These are phyloP conservation scores for Sebastes fasciatus DNA, from an alignment of 2,113 vertebrate species.

Conservation along the genomic window DNA sequence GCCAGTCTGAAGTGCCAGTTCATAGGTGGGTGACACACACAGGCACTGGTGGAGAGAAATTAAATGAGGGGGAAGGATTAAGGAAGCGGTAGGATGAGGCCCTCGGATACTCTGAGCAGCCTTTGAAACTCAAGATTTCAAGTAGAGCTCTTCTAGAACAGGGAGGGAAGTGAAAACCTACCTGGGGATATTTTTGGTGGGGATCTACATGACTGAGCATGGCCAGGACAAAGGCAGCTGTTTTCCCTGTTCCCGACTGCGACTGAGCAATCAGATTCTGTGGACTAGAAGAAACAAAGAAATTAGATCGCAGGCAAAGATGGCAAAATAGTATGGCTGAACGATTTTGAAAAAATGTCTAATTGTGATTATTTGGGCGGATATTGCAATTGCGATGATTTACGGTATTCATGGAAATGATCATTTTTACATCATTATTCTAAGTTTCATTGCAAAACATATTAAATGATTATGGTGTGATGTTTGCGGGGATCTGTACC, in stretches of 20 bases:
- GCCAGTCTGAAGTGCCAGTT: slow-evolving; percentile 96
- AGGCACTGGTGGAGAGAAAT: slow-evolving; percentile 86
- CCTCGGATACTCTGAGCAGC: not conserved
- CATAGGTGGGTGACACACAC: slow-evolving; percentile 97
- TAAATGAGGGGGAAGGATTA: not conserved
- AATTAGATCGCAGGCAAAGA: not conserved
- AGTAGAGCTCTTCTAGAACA: not conserved
- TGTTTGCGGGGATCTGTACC: too few relatives aligned
- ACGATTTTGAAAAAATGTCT: too few relatives aligned
- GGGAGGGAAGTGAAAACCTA: slow-evolving; percentile 57
- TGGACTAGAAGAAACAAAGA: slow-evolving; percentile 82
- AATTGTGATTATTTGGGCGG: too few relatives aligned
- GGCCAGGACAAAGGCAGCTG: slow-evolving; percentile 96
- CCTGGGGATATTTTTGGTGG: slow-evolving; percentile 92
- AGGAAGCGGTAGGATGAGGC: not conserved
- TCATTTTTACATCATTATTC: too few relatives aligned
- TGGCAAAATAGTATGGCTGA: not conserved
- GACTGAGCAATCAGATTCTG: slow-evolving; percentile 98
- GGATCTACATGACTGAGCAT: slow-evolving; percentile 97
- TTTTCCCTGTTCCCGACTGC: slow-evolving; percentile 97
- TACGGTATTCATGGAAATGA: too few relatives aligned
- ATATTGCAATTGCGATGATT: too few relatives aligned
- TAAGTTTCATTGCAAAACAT: too few relatives aligned
- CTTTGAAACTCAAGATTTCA: not conserved
- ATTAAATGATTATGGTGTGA: too few relatives aligned